Evolutionary conservation across 2,113 vertebrate genomes (phyloP), one percentile per base, ranked within the genome.

Genomic region (Chitala chitala): DNA sequence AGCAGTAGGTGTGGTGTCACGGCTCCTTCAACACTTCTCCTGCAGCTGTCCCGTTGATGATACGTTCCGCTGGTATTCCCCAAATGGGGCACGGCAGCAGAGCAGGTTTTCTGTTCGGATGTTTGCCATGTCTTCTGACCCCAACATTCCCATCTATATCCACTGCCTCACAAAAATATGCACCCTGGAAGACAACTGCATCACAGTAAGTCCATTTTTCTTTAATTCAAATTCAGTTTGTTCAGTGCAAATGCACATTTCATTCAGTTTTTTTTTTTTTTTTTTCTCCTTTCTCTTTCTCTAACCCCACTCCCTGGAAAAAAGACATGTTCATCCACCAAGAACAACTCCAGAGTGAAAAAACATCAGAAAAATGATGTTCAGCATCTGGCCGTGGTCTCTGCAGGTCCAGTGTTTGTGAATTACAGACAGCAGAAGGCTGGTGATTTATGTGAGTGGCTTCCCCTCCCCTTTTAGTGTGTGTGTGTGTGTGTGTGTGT

Each of bases 91-190:
- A 15, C 61, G n/a, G 4, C 79, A 84, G 42, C 69, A 0, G 0
- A 85, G 76, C 76, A 80, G 85, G 5, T 90, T 89, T 31, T 86
- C 84, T 15, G 9, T 90, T 5, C 81, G 85, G 74, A 88, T 89
- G 88, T 89, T 90, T 78, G 54, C n/a, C 6, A 85, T 90, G 85
- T 86, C 85, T 1, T 40, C 53, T 9, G 58, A 65, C 13, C 0
- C 74, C 22, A 7, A 63, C 17, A 3, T 63, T 63, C 86, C 80
- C 0, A 59, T 90, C 54, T 89, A 86, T 76, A 73, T 90, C 2
- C 89, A 90, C 79, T 90, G 89, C 73, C 46, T 83, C 75, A 75
- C 83, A 69, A 81, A 80, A 58, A 71, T 90, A 29, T 90, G 89
- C 36, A 82, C 70, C 4, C 80, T 15, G 0, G 24, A 78, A 13